Conservation (phyloP, 1,140 invertebrate species). For the Aphis craccivora region DNA sequence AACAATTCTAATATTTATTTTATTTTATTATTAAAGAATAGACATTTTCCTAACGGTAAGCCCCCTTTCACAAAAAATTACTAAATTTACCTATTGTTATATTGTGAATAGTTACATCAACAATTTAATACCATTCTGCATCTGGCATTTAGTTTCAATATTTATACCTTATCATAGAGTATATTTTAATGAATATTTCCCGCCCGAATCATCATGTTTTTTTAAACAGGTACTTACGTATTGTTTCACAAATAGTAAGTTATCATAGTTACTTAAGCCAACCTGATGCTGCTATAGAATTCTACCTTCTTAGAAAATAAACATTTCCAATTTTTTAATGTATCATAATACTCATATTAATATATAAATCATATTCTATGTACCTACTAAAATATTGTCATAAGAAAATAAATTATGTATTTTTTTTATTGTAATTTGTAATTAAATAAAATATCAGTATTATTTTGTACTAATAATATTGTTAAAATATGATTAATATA, state of each 20-base stretch:
- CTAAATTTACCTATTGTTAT: not conserved
- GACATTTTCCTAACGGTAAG: not conserved
- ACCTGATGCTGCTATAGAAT: not conserved
- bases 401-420: constrained; percentile 5
- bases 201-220: not conserved
- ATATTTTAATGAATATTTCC: not conserved
- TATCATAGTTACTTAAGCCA: not conserved
- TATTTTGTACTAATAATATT: constrained; percentile 11
- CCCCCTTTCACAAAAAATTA: not conserved
- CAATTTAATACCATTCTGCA: not conserved
- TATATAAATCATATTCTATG: not conserved
- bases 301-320: not conserved
- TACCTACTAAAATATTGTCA: not conserved
- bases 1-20: not conserved
- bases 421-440: not conserved
- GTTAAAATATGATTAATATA: not conserved
- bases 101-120: not conserved
- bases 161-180: not conserved
- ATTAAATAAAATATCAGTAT: constrained; percentile 7
- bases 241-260: not conserved
- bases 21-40: not conserved
- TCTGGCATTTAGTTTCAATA: too few relatives aligned
- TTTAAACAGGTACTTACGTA: not conserved
- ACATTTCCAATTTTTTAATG: not conserved
- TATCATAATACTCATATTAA: not conserved